Base-by-base conservation (phyloP, 2,113 vertebrate genomes). In the Dissostichus mawsoni region DNA sequence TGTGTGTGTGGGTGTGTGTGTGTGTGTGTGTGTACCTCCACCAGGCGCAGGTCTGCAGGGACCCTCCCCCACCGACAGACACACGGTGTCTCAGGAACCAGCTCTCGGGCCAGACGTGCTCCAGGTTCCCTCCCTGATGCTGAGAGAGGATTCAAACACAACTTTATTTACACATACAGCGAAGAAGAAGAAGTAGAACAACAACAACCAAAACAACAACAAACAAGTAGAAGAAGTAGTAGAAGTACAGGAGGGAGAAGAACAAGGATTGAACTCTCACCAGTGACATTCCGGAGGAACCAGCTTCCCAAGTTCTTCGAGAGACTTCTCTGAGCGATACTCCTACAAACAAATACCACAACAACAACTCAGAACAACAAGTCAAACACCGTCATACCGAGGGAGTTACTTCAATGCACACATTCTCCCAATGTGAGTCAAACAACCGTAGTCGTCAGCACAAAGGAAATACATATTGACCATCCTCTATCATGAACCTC, bases 281-380 rank as follows among this genome's bases (percentile, higher is more conserved):
- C 98, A 99, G 90, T 99, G 96, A 87, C 98, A 99, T 95, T 96
- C 97, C 87, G 98, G 98, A 92, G 98, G 98, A 78, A 99, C 96
- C 89, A 99, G 95, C 92, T 99, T 99, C 83, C 95, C 97, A 67
- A 99, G 89, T 73, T 99, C 98, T 92, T 98, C 98, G 47, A 99
- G 95, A 84, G 98, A 99, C 82, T 99, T 99, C 94, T 99, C 98
- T 73, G 98, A 99, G 75, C 98, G 96, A 86, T 99, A 99, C 88
- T 99, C 98, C 98, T 99, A 81, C 69, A 86, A n/a, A 78, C 67
- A 71, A 36, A 6, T 8, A 52, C 5, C 36, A 36, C 36, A 36
- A 63, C 10, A 57, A 58, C 23, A 58, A 58, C 12, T 25, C n/a
- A 57, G 55, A 59, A 36, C 58, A 59, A 59, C 23, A 65, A 25